These are phyloP conservation scores for Lasioglossum figueresi DNA, from an alignment of 2,888 invertebrate species.

Conservation along the genomic window DNA sequence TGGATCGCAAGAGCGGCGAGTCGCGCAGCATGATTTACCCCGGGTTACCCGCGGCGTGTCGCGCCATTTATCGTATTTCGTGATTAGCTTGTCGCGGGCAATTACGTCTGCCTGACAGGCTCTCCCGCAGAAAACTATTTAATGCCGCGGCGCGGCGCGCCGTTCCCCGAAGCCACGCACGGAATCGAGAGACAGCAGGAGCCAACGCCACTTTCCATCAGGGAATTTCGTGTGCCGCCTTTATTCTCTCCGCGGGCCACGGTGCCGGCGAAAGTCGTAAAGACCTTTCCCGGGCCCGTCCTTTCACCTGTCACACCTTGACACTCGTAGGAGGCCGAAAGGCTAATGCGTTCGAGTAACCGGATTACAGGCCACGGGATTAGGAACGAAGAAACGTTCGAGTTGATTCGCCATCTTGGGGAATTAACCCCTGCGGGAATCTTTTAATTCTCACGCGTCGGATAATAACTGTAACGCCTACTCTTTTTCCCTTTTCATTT, in stretches of 20 bases:
- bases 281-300: constrained; percentile 47
- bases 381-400: constrained; percentile 56
- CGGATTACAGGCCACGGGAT: constrained; percentile 67
- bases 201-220: constrained; percentile 34
- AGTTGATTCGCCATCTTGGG: constrained; percentile 37
- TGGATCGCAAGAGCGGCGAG: constrained; percentile 15
- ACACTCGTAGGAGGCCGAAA: constrained; percentile 63
- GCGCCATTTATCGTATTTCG: constrained; percentile 60
- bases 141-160: constrained; percentile 1
- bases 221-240: constrained; percentile 35
- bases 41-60: constrained; percentile 39
- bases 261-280: constrained; percentile 62
- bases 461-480: background rate
- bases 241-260: constrained; percentile 9
- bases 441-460: constrained; percentile 40
- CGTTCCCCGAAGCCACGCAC: background rate
- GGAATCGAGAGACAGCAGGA: constrained; percentile 27
- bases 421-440: constrained; percentile 11
- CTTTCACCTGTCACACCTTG: constrained; percentile 70
- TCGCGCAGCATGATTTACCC: constrained; percentile 56
- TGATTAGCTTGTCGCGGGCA: constrained; percentile 67
- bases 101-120: constrained; percentile 47
- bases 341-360: constrained; percentile 65
- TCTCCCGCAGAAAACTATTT: constrained; percentile 38
- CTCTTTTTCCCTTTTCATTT: background rate